These are phyloP conservation scores for Macrotis lagotis DNA, from an alignment of 2,113 vertebrate genomes.

Conservation along the genomic window DNA sequence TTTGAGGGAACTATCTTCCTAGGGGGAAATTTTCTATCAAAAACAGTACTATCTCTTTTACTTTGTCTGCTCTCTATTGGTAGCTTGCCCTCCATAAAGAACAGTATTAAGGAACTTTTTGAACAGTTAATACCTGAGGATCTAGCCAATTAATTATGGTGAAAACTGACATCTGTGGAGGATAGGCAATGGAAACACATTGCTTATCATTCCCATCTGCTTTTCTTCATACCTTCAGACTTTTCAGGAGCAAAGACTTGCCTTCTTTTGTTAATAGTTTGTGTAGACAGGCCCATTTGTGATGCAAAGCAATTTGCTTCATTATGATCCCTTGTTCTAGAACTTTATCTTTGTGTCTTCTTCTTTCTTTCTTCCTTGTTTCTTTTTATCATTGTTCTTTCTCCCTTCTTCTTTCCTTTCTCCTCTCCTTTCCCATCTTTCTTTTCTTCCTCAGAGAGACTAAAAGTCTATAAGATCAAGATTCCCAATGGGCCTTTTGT, in stretches of 20 bases:
- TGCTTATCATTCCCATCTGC: constrained; percentile 51
- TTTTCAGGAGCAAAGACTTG: not conserved
- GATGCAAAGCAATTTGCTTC: constrained; percentile 34
- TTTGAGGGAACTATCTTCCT: not conserved
- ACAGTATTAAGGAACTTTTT: not conserved
- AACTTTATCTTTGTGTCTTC: constrained; percentile 29
- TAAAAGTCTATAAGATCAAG: not conserved
- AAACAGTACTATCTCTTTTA: not conserved
- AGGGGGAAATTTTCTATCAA: not conserved
- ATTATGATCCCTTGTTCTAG: constrained; percentile 10
- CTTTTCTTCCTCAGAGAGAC: not conserved
- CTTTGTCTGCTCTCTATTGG: constrained; percentile 36
- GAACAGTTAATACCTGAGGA: constrained; percentile 61
- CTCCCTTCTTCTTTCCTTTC: not conserved
- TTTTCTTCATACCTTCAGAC: not conserved
- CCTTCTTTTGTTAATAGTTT: not conserved
- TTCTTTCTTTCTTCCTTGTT: not conserved
- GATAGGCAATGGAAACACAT: not conserved
- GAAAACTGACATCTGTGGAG: constrained; percentile 49
- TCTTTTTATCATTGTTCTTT: not conserved
- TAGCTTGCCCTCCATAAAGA: constrained; percentile 64
- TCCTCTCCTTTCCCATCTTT: not conserved
- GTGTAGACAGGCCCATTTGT: constrained; percentile 24
- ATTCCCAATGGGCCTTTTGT: not conserved
- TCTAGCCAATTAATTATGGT: constrained; percentile 63